Conservation (phyloP, 1,140 invertebrate species). For the Leptonema lineaticorne region DNA sequence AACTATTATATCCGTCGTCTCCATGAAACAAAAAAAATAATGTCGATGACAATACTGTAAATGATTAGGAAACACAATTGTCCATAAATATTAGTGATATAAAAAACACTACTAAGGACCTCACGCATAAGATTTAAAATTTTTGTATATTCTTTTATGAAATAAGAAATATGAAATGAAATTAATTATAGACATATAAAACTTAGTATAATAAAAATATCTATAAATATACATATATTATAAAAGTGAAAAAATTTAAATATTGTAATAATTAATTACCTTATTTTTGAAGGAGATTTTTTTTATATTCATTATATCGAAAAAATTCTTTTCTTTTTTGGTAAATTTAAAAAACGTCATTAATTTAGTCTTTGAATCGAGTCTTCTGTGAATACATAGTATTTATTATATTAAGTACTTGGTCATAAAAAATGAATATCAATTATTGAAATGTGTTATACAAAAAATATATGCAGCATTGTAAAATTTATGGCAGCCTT, state of each 20-base stretch:
- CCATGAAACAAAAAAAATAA: too few relatives aligned
- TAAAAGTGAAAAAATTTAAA: constrained; percentile 15
- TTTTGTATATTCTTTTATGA: not conserved
- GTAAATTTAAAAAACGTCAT: not conserved
- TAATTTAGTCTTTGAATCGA: not conserved
- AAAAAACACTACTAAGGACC: too few relatives aligned
- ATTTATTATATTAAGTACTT: not conserved
- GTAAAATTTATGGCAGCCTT: not conserved
- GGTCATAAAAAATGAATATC: not conserved
- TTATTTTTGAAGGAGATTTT: not conserved
- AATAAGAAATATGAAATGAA: not conserved
- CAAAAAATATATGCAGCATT: not conserved
- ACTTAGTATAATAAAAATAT: not conserved
- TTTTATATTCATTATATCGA: not conserved
- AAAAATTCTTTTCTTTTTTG: not conserved
- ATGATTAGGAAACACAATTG: too few relatives aligned
- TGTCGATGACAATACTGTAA: too few relatives aligned
- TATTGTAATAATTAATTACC: not conserved
- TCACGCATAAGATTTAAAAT: too few relatives aligned
- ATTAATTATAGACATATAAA: constrained; percentile 3
- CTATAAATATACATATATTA: not conserved
- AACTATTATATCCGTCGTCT: constrained; percentile 3
- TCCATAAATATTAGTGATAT: too few relatives aligned
- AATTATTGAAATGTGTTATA: not conserved
- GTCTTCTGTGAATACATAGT: not conserved